Evolutionary conservation across 2,888 invertebrate genomes (phyloP), one percentile per base, ranked within the genome.

Genomic region (Melanophora roralis): DNA sequence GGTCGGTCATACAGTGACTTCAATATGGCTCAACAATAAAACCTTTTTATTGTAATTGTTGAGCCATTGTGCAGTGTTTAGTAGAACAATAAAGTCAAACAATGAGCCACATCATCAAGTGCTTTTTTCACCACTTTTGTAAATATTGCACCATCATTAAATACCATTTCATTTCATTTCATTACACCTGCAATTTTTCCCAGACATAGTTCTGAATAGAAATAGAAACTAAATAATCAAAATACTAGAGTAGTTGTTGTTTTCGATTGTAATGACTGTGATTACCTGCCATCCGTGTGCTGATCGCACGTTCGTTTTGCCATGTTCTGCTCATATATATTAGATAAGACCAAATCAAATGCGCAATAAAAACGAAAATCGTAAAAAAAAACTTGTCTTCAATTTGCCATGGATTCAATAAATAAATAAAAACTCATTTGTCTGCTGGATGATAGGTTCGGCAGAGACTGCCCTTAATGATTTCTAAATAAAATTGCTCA

Each of bases 71-170:
- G 0, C 19, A 11, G 55, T 49, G 36, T 62, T 27, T 49, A n/a
- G 21, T 9, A 14, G 32, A 55, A 76, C 64, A 68, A 68, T 59
- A 60, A 43, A 75, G 34, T 53, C 32, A 36, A 76, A 76, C 75
- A 76, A 81, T 77, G 64, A 53, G 71, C 57, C 74, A 38, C 77
- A 78, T 74, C 68, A 72, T 75, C 67, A 82, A 78, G 82, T 82
- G 82, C 82, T 79, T 67, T 49, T n/a, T 64, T 73, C 68, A 73
- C 68, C 64, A 74, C 60, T 71, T n/a, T 74, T 75, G 53, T 69
- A 59, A 68, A 78, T 64, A 55, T 75, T 79, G 65, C 59, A 47
- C 40, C 67, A 76, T 72, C 67, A 72, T 75, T 65, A 47, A 1
- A 53, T 45, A 53, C 49, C 34, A 19, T 53, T 36, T 40, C 49